Evolutionary conservation across 2,888 invertebrate species (phyloP).

Genomic region (Drosophila sordidula): DNA sequence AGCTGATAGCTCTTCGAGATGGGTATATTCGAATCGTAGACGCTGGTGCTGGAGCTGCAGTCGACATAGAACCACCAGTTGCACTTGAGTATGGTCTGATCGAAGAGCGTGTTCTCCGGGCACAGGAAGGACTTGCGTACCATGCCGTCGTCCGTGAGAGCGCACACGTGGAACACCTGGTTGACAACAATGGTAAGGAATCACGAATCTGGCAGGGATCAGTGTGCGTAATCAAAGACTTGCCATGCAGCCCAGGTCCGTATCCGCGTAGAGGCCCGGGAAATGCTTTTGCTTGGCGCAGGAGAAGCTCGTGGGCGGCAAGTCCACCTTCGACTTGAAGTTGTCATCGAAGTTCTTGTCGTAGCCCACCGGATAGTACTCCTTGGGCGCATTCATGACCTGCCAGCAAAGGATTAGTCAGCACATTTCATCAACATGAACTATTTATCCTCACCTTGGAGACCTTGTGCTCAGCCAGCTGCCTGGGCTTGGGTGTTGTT

Average conservation of each 20-base stretch:
- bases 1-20: slow-evolving; percentile 96
- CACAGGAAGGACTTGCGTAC: slow-evolving; percentile 96
- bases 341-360: slow-evolving; percentile 96
- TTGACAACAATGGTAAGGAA: not conserved
- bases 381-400: slow-evolving; percentile 95
- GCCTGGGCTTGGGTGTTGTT: slow-evolving; percentile 58
- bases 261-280: slow-evolving; percentile 94
- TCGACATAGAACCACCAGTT: slow-evolving; percentile 98
- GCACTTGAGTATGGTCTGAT: slow-evolving; percentile 95
- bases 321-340: slow-evolving; percentile 92
- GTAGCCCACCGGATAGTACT: slow-evolving; percentile 94
- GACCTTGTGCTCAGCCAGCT: slow-evolving; percentile 73
- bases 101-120: slow-evolving; percentile 95
- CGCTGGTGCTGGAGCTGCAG: slow-evolving; percentile 91
- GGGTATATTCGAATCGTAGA: slow-evolving; percentile 95
- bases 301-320: slow-evolving; percentile 93
- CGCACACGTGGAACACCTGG: slow-evolving; percentile 96
- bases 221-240: slow-evolving; percentile 49
- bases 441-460: slow-evolving; percentile 68
- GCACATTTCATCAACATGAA: too few relatives aligned
- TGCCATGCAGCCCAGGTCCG: slow-evolving; percentile 95
- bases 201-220: too few relatives aligned
- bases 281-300: slow-evolving; percentile 96
- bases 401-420: slow-evolving; percentile 72
- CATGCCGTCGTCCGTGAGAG: slow-evolving; percentile 93